Evolutionary conservation across 2,113 vertebrate species (phyloP), one percentile per base, ranked within the genome.

Genomic region (Boulengeromyrus knoepffleri): DNA sequence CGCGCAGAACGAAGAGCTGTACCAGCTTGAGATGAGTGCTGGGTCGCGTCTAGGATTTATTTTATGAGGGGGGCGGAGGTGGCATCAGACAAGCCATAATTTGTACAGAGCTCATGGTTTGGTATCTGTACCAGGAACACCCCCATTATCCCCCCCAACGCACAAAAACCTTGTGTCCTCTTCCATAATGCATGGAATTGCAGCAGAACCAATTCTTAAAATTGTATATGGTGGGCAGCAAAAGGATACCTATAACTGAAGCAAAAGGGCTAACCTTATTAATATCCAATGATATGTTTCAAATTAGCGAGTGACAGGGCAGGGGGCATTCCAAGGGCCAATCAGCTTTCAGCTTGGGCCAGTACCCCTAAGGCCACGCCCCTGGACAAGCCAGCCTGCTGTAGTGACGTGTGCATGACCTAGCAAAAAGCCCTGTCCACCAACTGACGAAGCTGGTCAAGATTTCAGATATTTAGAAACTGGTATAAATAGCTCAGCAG

Each of bases 61-160:
- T 62, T 62, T 62, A n/a, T 52, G 15, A 0, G 2, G 24, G 58
- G 58, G 7, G 56, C n/a, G 56, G 21, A 0, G 19, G 52, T 21
- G 52, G 50, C 50, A 58, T 58, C 21, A 24, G 56, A 58, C 5
- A 58, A 24, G 7, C 7, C 8, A n/a, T 62, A 62, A n/a, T n/a
- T 27, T 62, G 7, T 62, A 10, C 8, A 62, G 24, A 87, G 89
- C 27, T 56, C 58, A 80, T 87, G 86, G 89, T 92, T 90, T 92
- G 87, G 49, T 42, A 90, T 50, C 42, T 50, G 42, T 77, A 88
- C 66, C 50, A 17, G 58, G 58, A 62, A 62, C 24, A 62, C 24
- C 24, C 66, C 31, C 66, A 74, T 31, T 1, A 31, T n/a, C 24
- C 77, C 87, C 89, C 12, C 80, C 17, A 80, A n/a, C 19, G 1